phyloP scores from a whole-genome alignment of 2,797 vertebrate species.

The Poeciliopsis infans region DNA sequence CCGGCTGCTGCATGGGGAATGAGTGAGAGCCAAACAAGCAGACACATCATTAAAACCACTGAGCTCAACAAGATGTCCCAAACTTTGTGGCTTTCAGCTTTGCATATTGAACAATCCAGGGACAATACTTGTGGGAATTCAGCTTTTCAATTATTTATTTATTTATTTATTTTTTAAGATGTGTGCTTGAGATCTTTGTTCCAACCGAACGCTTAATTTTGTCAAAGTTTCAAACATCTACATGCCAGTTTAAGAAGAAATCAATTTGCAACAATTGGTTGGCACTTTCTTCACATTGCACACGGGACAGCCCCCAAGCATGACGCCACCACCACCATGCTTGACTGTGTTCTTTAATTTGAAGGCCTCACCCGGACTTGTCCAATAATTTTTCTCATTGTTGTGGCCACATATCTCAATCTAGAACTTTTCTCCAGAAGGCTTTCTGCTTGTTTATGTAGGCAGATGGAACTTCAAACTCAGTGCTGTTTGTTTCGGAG shows the following conservation, averaged over 20 bases:
- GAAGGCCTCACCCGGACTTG: background rate
- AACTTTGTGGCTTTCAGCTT: background rate
- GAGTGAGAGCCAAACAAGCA: constrained; percentile 25
- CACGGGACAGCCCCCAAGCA: background rate
- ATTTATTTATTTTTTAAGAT: fast-evolving
- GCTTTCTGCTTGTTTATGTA: background rate
- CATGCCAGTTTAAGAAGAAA: background rate
- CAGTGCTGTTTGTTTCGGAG: background rate
- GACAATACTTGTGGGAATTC: background rate
- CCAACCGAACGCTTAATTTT: background rate
- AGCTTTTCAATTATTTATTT: background rate
- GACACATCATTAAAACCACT: constrained; percentile 41
- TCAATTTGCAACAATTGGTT: background rate
- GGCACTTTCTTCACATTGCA: background rate
- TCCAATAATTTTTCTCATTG: background rate
- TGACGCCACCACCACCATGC: background rate
- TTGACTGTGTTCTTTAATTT: background rate
- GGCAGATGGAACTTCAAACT: background rate
- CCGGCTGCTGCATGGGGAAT: constrained; percentile 25
- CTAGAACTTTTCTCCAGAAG: background rate
- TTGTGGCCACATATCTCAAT: background rate
- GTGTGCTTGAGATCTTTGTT: background rate
- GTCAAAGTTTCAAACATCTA: background rate
- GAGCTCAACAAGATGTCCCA: background rate
- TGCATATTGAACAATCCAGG: background rate